phyloP scores from a whole-genome alignment of 2,113 vertebrate species.

The Pseudonaja textilis region DNA sequence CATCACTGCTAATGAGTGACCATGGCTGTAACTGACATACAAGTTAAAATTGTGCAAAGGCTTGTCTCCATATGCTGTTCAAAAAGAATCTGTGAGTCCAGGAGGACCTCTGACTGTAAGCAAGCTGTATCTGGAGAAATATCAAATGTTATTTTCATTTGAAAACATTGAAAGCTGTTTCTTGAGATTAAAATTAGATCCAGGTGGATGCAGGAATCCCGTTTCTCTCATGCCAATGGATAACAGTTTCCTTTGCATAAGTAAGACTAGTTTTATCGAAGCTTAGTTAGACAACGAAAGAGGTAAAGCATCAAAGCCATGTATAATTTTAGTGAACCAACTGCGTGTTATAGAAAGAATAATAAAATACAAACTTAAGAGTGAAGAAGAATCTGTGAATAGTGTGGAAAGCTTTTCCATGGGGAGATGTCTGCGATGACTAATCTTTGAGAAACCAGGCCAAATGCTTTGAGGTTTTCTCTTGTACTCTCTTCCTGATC shows the following conservation, averaged over 20 bases:
- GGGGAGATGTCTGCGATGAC: slow-evolving; percentile 6
- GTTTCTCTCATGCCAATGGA: not conserved
- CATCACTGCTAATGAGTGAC: not conserved
- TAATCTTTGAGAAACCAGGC: slow-evolving; percentile 23
- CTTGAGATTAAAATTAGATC: not conserved
- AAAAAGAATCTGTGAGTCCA: not conserved
- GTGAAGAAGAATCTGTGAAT: not conserved
- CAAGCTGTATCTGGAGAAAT: not conserved
- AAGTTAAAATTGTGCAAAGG: not conserved
- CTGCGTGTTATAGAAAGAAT: not conserved
- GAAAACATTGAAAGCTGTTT: not conserved
- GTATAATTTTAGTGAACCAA: not conserved
- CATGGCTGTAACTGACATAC: not conserved
- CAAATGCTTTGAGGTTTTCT: not conserved
- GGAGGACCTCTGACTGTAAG: not conserved
- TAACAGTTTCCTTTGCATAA: not conserved
- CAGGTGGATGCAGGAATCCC: not conserved
- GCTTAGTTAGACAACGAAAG: too few species aligned
- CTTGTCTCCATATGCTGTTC: not conserved
- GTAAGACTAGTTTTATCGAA: not conserved
- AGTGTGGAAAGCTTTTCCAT: not conserved
- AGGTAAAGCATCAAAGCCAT: not conserved
- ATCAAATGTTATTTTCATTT: not conserved
- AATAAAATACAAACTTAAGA: not conserved
- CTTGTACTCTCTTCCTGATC: slow-evolving; percentile 7